phyloP scores from a whole-genome alignment of 2,113 vertebrate species.

The Myanophis thanlyinensis region DNA sequence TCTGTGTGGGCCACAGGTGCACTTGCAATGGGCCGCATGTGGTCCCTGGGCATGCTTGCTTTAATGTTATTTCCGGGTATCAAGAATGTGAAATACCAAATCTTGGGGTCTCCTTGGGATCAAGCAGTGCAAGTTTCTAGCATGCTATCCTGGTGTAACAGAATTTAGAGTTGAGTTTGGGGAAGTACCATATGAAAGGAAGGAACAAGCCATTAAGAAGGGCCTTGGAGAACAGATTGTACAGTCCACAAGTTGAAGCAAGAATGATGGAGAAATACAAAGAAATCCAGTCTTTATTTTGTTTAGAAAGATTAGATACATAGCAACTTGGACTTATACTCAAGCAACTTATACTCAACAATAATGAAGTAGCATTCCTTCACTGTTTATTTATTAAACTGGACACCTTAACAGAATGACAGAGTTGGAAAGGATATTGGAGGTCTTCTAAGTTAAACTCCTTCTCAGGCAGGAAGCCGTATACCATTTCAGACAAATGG shows the following conservation, averaged over 20 bases:
- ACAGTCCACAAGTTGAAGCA: background rate
- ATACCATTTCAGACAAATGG: background rate
- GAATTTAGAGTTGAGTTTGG: background rate
- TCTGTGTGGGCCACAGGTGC: too few species aligned
- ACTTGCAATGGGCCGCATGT: too few species aligned
- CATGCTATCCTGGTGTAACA: background rate
- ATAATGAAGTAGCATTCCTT: background rate
- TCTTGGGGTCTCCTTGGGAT: background rate
- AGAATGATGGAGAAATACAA: background rate
- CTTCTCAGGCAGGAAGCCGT: background rate
- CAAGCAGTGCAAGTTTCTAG: background rate
- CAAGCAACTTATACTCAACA: background rate
- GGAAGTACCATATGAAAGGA: background rate
- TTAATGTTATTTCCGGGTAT: background rate
- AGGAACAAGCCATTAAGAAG: background rate
- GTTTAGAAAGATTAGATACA: background rate
- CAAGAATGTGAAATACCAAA: background rate
- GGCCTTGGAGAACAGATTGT: background rate
- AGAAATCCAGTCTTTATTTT: background rate
- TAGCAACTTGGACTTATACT: background rate
- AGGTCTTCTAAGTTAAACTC: background rate
- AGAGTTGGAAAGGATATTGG: background rate
- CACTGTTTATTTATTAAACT: background rate
- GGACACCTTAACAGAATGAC: background rate
- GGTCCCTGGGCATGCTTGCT: too few species aligned